Base-by-base conservation (phyloP, 2,888 invertebrate genomes). In the Elysia crispata region DNA sequence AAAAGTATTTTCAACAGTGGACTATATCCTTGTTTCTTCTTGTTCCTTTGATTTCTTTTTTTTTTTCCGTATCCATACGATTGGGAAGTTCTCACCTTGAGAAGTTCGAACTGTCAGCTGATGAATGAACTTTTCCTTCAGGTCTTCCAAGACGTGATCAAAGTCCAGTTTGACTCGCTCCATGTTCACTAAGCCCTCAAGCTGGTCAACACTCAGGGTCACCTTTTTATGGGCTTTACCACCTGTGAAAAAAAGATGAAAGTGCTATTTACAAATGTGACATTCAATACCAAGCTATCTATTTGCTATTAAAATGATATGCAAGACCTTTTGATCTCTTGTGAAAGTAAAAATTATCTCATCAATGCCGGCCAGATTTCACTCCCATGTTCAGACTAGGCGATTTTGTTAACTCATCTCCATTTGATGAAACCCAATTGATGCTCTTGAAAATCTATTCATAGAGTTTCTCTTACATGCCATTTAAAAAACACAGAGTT, bases 71-170 rank as follows among this genome's bases (percentile, higher is more conserved):
- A 6, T 67, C 3, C 11, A 41, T 41, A 41, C 41, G 41, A 41
- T 41, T 41, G 11, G 5, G 11, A 41, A 41, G 11, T 11, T 41
- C 31, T 79, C 90, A 94, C 94, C 97, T 80, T 95, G 94, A 1
- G 95, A 94, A 0, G 97, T 96, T 54, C 97, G 94, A 18, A 98
- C 87, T 3, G 96, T 95, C 49, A 98, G 92, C 90, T 97, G 94
- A 88, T 96, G 95, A 0, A 95, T 93, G 89, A 95, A 97, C 81
- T 96, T 96, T 20, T 95, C 94, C 90, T 96, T 96, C 93, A 97
- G 94, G 82, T 94, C 94, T 23, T 95, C 95, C 18, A 97, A 90
- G 11, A 94, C 93, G 79, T 93, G 93, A 76, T 95, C 93, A 93
- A 97, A 94, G 88, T 96, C 94, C 3, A 92, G 92, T 89, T 94